Base-by-base conservation (phyloP, 2,797 vertebrate genomes). In the Eulemur mongoz region DNA sequence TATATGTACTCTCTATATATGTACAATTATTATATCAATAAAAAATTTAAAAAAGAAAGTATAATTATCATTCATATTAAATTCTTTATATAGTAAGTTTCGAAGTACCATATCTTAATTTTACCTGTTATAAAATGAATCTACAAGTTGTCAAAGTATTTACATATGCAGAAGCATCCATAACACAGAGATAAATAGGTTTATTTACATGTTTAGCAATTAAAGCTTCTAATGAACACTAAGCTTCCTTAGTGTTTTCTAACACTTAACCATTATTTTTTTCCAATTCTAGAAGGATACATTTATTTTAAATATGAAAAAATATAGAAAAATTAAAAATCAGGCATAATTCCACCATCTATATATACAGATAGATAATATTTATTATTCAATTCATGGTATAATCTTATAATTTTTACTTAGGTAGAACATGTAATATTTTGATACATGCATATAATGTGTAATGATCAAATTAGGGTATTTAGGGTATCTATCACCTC, bases 91-190 rank as follows among this genome's bases (percentile, higher is more conserved):
- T 61, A 40, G 32, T 54, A 93, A 78, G 23, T 79, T 78, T 93
- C 61, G 76, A 85, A 88, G 54, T 65, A 59, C n/a, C 22, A 93
- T 14, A 61, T 83, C 50, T 91, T 92, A 82, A 81, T 17, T 17
- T 15, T 88, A 69, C 70, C 45, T 43, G 18, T 40, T 40, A 23
- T 45, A 86, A 93, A 95, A 90, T 79, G 43, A 87, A 52, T 65
- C n/a, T 87, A 59, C 20, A 95, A 72, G 18, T 83, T 97, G 32
- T 92, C 92, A 25, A 78, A n/a, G 6, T 84, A 70, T 80, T 90
- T 86, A 54, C 57, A 30, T 76, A 57, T 76, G 17, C 22, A 85
- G 38, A 92, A 89, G 87, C 22, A 75, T 11, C 20, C 1, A 76
- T 59, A 82, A 69, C 11, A 20, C 82, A 54, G 23, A 76, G 23